These are phyloP conservation scores for Alouatta caraya DNA, from an alignment of 2,797 vertebrate genomes.

Conservation along the genomic window DNA sequence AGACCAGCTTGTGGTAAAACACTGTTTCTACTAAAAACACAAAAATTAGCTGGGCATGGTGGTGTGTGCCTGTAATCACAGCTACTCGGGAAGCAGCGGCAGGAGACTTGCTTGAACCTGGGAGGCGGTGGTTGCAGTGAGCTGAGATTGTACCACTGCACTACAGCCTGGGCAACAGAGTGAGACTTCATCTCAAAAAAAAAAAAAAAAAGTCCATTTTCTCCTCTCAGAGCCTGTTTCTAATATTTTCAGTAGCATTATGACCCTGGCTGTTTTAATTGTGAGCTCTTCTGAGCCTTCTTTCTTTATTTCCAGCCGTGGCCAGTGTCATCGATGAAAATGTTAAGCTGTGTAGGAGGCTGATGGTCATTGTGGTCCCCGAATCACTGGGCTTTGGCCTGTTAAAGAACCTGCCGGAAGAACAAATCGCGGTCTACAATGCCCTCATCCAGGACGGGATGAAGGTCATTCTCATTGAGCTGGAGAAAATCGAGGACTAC, in stretches of 20 bases:
- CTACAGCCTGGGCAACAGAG: background rate
- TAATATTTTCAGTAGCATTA: background rate
- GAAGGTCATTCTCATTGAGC: slow-evolving; percentile 90
- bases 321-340: slow-evolving; percentile 88
- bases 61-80: background rate
- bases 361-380: slow-evolving; percentile 87
- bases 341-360: slow-evolving; percentile 88
- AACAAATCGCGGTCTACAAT: slow-evolving; percentile 87
- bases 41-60: background rate
- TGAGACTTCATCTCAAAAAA: background rate
- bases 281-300: background rate
- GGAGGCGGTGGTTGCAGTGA: background rate
- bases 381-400: slow-evolving; percentile 44
- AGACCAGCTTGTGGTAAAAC: background rate
- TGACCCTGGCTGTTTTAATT: background rate
- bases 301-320: slow-evolving; percentile 83
- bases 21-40: background rate
- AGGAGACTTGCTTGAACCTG: background rate
- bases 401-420: slow-evolving; percentile 85
- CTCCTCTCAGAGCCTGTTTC: background rate
- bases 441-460: slow-evolving; percentile 86
- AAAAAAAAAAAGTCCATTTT: background rate
- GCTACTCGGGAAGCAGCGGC: background rate
- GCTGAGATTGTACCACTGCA: background rate
- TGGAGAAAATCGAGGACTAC: slow-evolving; percentile 87